These are phyloP conservation scores for Chloropsis hardwickii DNA, from an alignment of 2,113 vertebrate species.

Conservation along the genomic window DNA sequence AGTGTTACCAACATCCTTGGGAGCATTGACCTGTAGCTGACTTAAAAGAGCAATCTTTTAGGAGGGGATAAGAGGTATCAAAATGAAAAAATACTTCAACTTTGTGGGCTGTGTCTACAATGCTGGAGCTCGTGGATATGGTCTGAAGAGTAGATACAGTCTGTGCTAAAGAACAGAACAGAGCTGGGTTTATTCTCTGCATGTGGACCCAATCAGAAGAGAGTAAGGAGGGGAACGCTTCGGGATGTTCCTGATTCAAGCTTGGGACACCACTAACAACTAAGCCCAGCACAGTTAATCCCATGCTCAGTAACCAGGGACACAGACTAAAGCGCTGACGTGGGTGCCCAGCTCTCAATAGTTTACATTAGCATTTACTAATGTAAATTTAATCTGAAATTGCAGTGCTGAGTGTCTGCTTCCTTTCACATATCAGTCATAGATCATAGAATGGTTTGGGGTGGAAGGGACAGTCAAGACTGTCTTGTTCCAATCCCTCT, in stretches of 20 bases:
- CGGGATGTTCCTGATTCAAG: background rate
- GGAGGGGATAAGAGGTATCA: background rate
- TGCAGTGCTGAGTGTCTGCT: background rate
- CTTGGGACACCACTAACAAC: background rate
- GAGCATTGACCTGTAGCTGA: background rate
- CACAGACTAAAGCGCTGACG: fast-evolving
- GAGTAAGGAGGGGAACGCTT: background rate
- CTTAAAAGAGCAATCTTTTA: background rate
- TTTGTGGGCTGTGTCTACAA: background rate
- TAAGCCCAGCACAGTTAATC: background rate
- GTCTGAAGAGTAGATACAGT: background rate
- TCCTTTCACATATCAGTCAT: background rate
- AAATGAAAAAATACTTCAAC: background rate
- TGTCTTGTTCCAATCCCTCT: background rate
- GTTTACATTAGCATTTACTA: background rate
- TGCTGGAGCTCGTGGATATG: background rate
- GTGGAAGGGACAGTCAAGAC: background rate
- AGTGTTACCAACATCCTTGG: background rate
- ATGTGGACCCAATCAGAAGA: background rate
- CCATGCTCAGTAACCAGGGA: background rate
- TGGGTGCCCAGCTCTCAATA: background rate
- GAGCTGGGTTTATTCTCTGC: background rate
- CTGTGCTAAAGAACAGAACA: background rate
- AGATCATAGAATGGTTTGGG: background rate
- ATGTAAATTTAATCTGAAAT: background rate